Conservation (phyloP, 2,113 vertebrate species). For the Protobothrops mucrosquamatus region DNA sequence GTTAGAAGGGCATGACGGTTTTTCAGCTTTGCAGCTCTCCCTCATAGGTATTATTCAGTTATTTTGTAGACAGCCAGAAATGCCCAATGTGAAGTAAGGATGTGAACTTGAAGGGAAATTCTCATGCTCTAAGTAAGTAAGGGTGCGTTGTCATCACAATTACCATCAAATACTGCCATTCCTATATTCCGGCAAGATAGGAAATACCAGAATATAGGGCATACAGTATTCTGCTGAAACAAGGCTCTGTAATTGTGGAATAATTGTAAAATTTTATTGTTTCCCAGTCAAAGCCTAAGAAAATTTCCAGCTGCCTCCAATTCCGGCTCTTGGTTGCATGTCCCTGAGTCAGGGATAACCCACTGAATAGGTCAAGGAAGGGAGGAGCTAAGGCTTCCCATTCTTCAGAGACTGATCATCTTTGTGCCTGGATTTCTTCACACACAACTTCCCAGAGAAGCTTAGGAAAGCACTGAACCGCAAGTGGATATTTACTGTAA, state of each 20-base stretch:
- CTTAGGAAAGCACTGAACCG: conserved; percentile 9
- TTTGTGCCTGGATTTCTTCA: conserved; percentile 31
- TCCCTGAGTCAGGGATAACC: conserved; percentile 23
- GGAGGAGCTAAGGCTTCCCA: conserved; percentile 16
- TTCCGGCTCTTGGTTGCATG: conserved; percentile 2
- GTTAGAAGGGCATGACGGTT: background rate
- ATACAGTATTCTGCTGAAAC: background rate
- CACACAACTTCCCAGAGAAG: conserved; percentile 23
- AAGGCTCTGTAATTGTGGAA: background rate
- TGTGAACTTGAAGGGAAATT: background rate
- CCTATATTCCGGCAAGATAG: background rate
- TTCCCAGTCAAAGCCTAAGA: conserved; percentile 10
- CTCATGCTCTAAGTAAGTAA: background rate
- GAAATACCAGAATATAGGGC: background rate
- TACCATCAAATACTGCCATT: background rate
- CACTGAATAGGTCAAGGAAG: conserved; percentile 18
- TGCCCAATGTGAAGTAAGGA: background rate
- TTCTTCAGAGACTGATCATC: conserved; percentile 20
- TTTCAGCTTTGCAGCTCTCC: background rate
- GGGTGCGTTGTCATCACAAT: background rate
- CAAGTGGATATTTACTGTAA: conserved; percentile 24
- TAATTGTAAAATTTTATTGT: background rate
- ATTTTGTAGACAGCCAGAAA: background rate
- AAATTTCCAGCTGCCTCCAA: conserved; percentile 12
- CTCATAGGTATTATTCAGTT: background rate